Evolutionary conservation across 2,888 invertebrate species (phyloP).

Genomic region (Aromia moschata): DNA sequence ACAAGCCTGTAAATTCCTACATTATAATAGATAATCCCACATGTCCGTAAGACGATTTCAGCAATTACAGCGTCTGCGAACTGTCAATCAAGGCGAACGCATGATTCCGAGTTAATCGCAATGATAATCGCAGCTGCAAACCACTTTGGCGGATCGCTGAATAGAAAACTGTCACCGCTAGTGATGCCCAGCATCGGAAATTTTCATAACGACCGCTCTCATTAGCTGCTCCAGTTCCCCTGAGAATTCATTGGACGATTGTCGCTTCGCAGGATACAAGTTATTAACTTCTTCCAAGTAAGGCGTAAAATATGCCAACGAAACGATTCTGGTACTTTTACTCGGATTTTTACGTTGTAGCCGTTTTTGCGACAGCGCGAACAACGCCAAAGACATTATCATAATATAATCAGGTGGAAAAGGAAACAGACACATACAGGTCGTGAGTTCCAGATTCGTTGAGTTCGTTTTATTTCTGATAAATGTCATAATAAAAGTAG

Average conservation of each 20-base stretch:
- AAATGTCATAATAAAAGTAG: too few relatives aligned
- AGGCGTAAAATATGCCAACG: not conserved
- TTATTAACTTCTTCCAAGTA: not conserved
- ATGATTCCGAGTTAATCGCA: constrained; percentile 41
- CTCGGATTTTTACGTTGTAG: too few relatives aligned
- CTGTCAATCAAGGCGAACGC: constrained; percentile 42
- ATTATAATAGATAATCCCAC: constrained; percentile 13
- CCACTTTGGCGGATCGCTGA: constrained; percentile 28
- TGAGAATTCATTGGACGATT: constrained; percentile 25
- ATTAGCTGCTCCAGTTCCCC: constrained; percentile 35
- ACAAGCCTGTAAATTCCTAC: too few relatives aligned
- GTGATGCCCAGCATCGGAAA: constrained; percentile 35
- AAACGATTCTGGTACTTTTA: too few relatives aligned
- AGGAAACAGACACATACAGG: too few relatives aligned
- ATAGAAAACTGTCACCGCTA: constrained; percentile 42
- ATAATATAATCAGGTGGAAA: too few relatives aligned
- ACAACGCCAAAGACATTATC: too few relatives aligned
- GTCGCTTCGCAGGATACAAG: constrained; percentile 25
- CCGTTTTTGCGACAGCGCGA: too few relatives aligned
- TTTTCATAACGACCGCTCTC: constrained; percentile 32
- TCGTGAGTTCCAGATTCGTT: too few relatives aligned
- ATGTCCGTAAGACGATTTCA: constrained; percentile 37
- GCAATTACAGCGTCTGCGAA: constrained; percentile 42
- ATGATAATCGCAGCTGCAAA: constrained; percentile 35
- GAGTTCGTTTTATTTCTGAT: too few relatives aligned